A percentile compares a stretch with the other conserved stretches of the same genome.
Conservation (phyloP, 2,888 invertebrate species). For the Mesoligia furuncula region DNA sequence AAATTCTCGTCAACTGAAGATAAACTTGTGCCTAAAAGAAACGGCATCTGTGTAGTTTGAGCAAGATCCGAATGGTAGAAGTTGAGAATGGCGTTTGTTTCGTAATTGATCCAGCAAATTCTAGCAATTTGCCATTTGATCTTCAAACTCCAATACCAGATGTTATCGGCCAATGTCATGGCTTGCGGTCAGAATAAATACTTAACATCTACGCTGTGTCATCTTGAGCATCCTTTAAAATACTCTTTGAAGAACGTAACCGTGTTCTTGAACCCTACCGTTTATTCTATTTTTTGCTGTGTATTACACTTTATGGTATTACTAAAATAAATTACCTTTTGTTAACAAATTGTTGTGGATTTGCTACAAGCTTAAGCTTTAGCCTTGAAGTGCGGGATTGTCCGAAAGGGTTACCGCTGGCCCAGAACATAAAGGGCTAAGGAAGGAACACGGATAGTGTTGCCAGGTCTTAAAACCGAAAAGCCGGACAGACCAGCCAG, state of each 20-base stretch:
- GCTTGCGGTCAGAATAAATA: background rate
- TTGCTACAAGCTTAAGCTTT: constrained; percentile 9
- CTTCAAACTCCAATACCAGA: constrained; percentile 1
- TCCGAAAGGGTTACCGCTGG: too few relatives aligned
- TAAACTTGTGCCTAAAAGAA: constrained; percentile 20
- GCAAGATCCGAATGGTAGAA: background rate
- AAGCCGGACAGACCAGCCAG: too few relatives aligned
- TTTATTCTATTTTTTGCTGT: background rate
- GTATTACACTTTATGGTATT: background rate
- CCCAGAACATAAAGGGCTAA: too few relatives aligned
- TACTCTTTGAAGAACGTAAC: background rate
- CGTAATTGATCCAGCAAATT: constrained; percentile 14
- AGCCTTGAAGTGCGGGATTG: too few relatives aligned
- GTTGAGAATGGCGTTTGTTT: background rate
- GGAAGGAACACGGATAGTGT: too few relatives aligned
- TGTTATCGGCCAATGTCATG: constrained; percentile 16
- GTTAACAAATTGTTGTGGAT: constrained; percentile 28
- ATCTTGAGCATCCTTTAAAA: background rate
- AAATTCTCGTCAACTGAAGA: constrained; percentile 25
- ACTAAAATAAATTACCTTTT: constrained; percentile 14
- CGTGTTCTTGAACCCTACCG: background rate
- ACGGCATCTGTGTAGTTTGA: background rate
- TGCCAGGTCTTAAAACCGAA: too few relatives aligned
- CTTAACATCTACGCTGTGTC: background rate
- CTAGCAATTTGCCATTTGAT: constrained; percentile 28